Percentiles rank a stretch among this genome's conserved stretches.
phyloP scores from a whole-genome alignment of 53 echinoderm and acorn worm genomes.

The Holothuria leucospilota region DNA sequence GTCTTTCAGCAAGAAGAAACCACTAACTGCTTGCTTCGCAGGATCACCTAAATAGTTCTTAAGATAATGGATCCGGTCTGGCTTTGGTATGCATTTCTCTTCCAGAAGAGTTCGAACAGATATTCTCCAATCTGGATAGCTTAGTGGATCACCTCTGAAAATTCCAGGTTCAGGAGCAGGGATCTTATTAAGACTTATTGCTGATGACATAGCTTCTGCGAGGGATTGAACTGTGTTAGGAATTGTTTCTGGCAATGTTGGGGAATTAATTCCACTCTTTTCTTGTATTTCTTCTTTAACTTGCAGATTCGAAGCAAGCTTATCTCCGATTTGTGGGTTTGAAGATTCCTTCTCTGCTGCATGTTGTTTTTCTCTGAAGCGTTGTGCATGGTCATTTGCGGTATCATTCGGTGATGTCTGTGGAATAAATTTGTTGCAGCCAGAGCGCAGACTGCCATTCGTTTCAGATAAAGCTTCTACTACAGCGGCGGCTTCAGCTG shows the following conservation, averaged over 20 bases:
- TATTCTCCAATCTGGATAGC: conserved; percentile 55
- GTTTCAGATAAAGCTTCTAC: too few species aligned
- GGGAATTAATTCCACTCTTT: background rate
- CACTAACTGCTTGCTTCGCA: conserved; percentile 62
- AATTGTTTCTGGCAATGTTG: background rate
- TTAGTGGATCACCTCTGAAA: conserved; percentile 59
- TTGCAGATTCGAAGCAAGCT: too few species aligned
- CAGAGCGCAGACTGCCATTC: too few species aligned
- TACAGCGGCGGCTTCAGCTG: too few species aligned
- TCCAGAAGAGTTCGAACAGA: conserved; percentile 60
- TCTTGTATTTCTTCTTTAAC: too few species aligned
- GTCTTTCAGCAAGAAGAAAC: conserved; percentile 61
- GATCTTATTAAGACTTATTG: conserved; percentile 36
- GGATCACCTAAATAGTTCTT: conserved; percentile 65
- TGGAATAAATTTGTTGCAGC: too few species aligned
- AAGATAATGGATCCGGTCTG: conserved; percentile 58
- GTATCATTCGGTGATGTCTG: too few species aligned
- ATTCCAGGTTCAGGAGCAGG: conserved; percentile 64
- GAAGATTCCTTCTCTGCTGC: too few species aligned
- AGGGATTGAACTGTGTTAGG: background rate
- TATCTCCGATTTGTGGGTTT: too few species aligned
- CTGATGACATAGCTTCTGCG: conserved; percentile 32
- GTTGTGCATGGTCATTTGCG: too few species aligned
- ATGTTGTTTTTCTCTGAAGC: too few species aligned
- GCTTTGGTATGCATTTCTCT: conserved; percentile 36